Evolutionary conservation across 2,888 invertebrate species (phyloP).

Genomic region (Torymus tubicola): DNA sequence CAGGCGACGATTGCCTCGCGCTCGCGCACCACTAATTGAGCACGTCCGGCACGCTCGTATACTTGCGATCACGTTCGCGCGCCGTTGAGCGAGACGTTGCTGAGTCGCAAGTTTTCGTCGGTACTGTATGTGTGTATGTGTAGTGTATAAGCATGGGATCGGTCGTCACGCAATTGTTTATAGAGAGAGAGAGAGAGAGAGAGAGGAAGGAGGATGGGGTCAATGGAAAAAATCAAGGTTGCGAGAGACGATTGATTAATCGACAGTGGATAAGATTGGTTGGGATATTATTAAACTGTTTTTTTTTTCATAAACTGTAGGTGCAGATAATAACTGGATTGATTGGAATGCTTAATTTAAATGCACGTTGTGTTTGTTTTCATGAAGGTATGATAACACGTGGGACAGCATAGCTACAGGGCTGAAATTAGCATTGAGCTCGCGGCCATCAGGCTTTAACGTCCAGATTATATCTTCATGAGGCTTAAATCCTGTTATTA

Average conservation of each 20-base stretch:
- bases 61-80: not conserved
- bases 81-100: not conserved
- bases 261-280: no score
- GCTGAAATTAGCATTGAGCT: conserved; percentile 1
- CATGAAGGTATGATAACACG: conserved; percentile 26
- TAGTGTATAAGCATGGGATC: no score
- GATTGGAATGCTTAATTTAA: not conserved
- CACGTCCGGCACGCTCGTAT: conserved; percentile 25
- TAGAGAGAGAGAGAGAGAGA: no score
- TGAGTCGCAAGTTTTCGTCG: not conserved
- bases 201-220: not conserved
- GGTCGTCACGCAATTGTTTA: no score
- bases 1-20: conserved; percentile 43
- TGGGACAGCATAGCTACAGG: conserved; percentile 11
- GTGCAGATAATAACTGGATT: no score
- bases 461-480: conserved; percentile 13
- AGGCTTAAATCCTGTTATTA: conserved; percentile 11
- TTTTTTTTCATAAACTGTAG: no score
- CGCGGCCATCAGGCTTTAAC: conserved; percentile 19
- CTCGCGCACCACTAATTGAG: conserved; percentile 62
- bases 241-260: not conserved
- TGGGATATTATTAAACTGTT: no score
- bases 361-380: conserved; percentile 13
- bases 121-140: no score
- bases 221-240: not conserved